Percentiles rank a stretch among this genome's conserved stretches.
These are phyloP conservation scores for Sycophila sp. DNA, from an alignment of 1,140 invertebrate species.

Conservation along the genomic window DNA sequence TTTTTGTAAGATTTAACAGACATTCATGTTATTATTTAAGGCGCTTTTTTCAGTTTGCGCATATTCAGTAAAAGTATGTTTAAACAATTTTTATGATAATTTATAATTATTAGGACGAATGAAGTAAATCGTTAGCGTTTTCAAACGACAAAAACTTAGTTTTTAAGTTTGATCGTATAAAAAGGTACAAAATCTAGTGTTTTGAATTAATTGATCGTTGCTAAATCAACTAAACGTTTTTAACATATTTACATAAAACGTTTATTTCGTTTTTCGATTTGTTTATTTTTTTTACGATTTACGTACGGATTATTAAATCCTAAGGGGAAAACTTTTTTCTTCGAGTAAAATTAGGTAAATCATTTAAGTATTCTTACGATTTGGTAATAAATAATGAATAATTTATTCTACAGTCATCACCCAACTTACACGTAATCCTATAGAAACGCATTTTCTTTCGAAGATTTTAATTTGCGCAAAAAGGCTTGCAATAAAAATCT, in stretches of 20 bases:
- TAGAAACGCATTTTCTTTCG: background rate
- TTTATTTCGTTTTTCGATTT: background rate
- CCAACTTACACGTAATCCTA: no score
- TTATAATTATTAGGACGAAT: background rate
- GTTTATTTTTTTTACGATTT: background rate
- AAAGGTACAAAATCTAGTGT: no score
- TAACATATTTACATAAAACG: slow-evolving; percentile 19
- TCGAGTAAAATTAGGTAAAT: background rate
- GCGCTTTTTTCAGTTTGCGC: no score
- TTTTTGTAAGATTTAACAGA: no score
- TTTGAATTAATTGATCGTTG: no score
- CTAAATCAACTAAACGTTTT: background rate
- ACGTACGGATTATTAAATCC: background rate
- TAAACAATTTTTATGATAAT: background rate
- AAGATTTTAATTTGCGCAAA: background rate
- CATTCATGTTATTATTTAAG: no score
- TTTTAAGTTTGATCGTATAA: no score
- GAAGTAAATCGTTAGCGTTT: no score
- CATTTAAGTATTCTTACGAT: background rate
- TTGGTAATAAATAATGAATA: slow-evolving; percentile 17
- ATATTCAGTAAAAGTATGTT: background rate
- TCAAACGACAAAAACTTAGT: no score
- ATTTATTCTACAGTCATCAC: slow-evolving; percentile 33
- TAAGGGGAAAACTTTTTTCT: no score
- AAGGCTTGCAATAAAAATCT: background rate